Evolutionary conservation across 2,888 invertebrate genomes (phyloP), one percentile per base, ranked within the genome.

Genomic region (Artemia sinica): DNA sequence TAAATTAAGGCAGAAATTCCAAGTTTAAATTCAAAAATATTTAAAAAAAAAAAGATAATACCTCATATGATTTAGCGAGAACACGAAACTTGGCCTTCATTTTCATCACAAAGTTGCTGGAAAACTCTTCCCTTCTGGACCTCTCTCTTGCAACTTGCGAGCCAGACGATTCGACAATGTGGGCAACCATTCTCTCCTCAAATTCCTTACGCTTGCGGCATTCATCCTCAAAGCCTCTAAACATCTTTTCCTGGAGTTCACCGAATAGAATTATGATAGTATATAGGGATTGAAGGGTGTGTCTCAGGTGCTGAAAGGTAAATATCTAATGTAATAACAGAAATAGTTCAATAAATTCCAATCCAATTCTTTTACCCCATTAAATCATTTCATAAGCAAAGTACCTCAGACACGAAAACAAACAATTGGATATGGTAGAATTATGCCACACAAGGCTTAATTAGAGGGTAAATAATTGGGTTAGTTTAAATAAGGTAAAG

Each of bases 11-110:
- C 41, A 41, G 41, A 1, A 41, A 41, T 41, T 41, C 41, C 1
- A 41, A 41, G 41, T 5, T 41, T 41, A 41, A 3, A 41, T 41
- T 41, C 41, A 41, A 41, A 41, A 6, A 6, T 41, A 41, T 41
- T 41, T n/a, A n/a, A 28, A 28, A 28, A 41, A 41, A 41, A 41
- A 50, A 69, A 69, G 12, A 67, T 69, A 63, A 48, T 75, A 81
- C 86, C 83, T 87, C 86, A 78, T 89, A 90, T 8, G 85, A 84
- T 73, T 83, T 82, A 2, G 85, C 83, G 75, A 88, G 81, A 52
- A 87, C 83, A 74, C 85, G 84, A 14, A 90, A 79, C 75, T 79
- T 75, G 9, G 78, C 85, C 82, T 73, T 82, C 80, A 77, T 85
- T 81, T 74, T 84, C 76, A 75, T 83, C 79, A 73, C 81, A 81